Evolutionary conservation across 2,113 vertebrate species (phyloP), one percentile per base, ranked within the genome.

Genomic region (Capra hircus): DNA sequence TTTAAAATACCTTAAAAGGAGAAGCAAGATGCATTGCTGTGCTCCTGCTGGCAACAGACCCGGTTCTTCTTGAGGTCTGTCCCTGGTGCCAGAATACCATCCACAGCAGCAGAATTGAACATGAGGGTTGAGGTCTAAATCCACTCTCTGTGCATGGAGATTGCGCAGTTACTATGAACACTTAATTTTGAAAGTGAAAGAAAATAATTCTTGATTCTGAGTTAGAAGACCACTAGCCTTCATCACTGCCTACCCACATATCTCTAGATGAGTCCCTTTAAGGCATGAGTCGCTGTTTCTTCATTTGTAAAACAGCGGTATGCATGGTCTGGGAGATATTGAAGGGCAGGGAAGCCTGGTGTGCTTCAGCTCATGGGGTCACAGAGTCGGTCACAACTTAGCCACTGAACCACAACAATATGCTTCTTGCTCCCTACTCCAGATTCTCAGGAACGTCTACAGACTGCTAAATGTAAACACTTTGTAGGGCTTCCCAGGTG

Each of bases 1-100:
- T 82, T 89, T 90, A 52, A 92, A 91, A 85, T 45, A 88, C 97
- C 96, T 95, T 97, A 97, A 94, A 98, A 97, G 98, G 98, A 86
- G 33, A 97, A 78, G 64, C 57, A 30, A 95, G 36, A 48, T 53
- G 48, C 33, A 40, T 2, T 60, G 5, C 14, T 21, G 62, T 12
- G 36, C 48, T 59, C 92, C 6, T 19, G 33, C 59, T 96, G 97
- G 96, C 92, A 2, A 0, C 0, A n/a, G 19, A 40, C 91, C 67
- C 89, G 81, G 25, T 23, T 77, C 25, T 17, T 77, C 30, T 59
- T 89, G 95, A 92, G 67, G 10, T 45, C 53, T 90, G 93, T 83
- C 82, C 48, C 11, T 12, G 6, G 33, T 55, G 50, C 50, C 94
- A 95, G 95, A 91, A 71, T 12, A 14, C 53, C 60, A 36, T 19